These are phyloP conservation scores for Colletes collaris DNA, from an alignment of 2,888 invertebrate genomes.

Conservation along the genomic window DNA sequence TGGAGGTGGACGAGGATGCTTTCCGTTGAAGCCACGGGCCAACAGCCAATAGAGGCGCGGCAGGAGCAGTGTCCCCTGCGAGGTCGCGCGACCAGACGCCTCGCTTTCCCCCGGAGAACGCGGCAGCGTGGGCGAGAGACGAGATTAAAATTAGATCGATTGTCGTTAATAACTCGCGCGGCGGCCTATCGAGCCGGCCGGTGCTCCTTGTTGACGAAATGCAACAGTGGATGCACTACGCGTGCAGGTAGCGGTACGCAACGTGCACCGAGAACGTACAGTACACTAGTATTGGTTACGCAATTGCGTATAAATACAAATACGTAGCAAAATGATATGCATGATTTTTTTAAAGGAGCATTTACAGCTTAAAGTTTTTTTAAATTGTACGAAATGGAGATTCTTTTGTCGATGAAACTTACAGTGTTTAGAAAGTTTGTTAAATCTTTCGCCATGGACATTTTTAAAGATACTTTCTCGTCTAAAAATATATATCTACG, in stretches of 20 bases:
- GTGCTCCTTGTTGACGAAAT: constrained; percentile 31
- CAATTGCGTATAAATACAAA: too few species aligned
- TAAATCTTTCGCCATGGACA: too few species aligned
- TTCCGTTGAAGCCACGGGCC: constrained; percentile 65
- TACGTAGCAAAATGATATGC: too few species aligned
- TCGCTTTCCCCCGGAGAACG: constrained; percentile 40
- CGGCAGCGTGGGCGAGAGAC: constrained; percentile 57
- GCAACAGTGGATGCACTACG: constrained; percentile 52
- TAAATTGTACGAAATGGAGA: too few species aligned
- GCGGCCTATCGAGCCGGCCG: constrained; percentile 24
- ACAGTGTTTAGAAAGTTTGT: too few species aligned
- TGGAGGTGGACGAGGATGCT: constrained; percentile 48
- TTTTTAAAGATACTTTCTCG: too few species aligned
- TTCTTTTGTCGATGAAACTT: too few species aligned
- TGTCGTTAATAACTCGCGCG: constrained; percentile 63
- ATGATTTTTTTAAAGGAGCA: too few species aligned
- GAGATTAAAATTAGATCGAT: constrained; percentile 69
- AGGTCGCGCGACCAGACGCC: constrained; percentile 66
- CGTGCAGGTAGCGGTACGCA: constrained; percentile 2
- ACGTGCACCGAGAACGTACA: not conserved
- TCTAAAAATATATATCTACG: too few species aligned
- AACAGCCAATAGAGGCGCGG: constrained; percentile 52
- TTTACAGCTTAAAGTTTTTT: too few species aligned
- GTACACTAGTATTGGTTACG: not conserved
- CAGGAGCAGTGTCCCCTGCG: constrained; percentile 67